phyloP scores from a whole-genome alignment of 2,888 invertebrate genomes.

The Acanthococcus lagerstroemiae region DNA sequence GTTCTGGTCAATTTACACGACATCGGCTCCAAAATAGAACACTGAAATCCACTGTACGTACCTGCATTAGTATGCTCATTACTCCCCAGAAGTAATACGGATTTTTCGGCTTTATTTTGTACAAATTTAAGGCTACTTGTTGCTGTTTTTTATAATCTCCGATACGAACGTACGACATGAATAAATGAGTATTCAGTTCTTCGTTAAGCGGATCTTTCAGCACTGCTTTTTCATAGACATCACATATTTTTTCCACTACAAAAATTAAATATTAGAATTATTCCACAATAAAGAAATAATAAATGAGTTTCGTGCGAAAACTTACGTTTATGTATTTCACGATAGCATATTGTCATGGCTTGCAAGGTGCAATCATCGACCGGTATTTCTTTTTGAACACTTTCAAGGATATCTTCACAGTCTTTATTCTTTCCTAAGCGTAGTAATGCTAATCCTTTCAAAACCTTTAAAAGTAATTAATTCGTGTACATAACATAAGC shows the following conservation, averaged over 20 bases:
- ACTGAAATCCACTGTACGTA: conserved; percentile 40
- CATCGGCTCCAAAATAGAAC: background rate
- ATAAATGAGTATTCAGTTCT: conserved; percentile 84
- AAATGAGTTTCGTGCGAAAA: conserved; percentile 34
- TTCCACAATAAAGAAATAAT: background rate
- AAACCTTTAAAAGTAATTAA: conserved; percentile 47
- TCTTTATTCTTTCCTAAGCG: conserved; percentile 77
- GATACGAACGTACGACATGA: conserved; percentile 88
- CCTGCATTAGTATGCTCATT: conserved; percentile 93
- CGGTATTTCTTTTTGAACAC: conserved; percentile 67
- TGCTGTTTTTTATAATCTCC: conserved; percentile 86
- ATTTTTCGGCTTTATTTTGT: conserved; percentile 83
- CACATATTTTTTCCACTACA: conserved; percentile 78
- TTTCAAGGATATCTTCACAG: conserved; percentile 62
- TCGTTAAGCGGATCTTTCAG: conserved; percentile 78
- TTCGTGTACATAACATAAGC: background rate
- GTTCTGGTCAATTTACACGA: background rate
- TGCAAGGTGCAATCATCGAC: conserved; percentile 88
- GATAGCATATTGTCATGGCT: conserved; percentile 88
- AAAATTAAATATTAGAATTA: conserved; percentile 33
- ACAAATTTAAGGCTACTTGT: conserved; percentile 76
- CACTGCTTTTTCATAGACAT: conserved; percentile 78
- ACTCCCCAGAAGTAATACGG: conserved; percentile 98
- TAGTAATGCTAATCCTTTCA: conserved; percentile 83
- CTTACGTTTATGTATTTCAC: conserved; percentile 85